Base-by-base conservation (phyloP, 2,797 vertebrate species). In the Sebastiscus tertius region DNA sequence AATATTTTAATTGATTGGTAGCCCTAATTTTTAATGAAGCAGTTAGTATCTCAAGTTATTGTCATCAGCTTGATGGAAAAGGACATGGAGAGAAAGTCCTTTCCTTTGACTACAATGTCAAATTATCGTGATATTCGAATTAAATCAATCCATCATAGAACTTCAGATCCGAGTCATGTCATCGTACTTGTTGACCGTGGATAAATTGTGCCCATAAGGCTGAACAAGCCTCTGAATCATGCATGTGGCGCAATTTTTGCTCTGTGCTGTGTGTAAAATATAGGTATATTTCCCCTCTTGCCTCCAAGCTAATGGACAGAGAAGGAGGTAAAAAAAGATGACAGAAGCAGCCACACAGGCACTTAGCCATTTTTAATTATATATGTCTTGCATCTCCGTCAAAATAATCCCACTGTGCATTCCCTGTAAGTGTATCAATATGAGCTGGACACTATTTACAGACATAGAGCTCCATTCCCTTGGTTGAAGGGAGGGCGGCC, bases 361-460 rank as follows among this genome's bases (percentile, higher is more conserved):
- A 95, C 93, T 94, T 92, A 86, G 88, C 55, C 82, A 84, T 82
- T 93, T 94, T 95, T 93, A 95, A 95, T 95, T 94, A 94, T 94
- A 92, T 80, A 94, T 95, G 90, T 79, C 86, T 88, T 87, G 79
- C 80, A 65, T 85, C 75, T 73, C 29, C 72, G 64, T 89, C 87
- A 91, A 94, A 94, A 93, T 88, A 95, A 84, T 79, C 75, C 82
- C 73, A 36, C 78, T 39, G 81, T 80, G 81, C 67, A 75, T 88
- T 91, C 80, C 58, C 55, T 62, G 74, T 83, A 87, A 92, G 88
- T 91, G 87, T 93, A 93, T 91, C 91, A 88, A 80, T 90, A 92
- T 65, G 55, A 82, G 76, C 67, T 29, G 69, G 77, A 82, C 75
- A 81, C 86, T 92, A 91, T 93, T 94, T 94, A 71, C 85, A 89